Evolutionary conservation across 2,797 vertebrate genomes (phyloP), one percentile per base, ranked within the genome.

Genomic region (Scyliorhinus canicula): DNA sequence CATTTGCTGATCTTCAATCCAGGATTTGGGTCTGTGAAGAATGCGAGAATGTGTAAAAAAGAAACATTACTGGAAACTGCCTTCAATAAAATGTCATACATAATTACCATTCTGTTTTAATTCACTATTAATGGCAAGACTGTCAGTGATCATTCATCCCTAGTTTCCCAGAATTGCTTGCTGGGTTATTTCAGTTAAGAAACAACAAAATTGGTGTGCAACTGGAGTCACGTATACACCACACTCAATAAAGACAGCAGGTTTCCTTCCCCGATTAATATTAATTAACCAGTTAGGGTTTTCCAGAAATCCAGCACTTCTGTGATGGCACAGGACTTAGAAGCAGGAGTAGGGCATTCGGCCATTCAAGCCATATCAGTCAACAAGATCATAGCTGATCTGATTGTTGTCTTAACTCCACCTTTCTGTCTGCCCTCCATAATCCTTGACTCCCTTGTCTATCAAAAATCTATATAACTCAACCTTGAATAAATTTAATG

Each of bases 1-100:
- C 99, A 99, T 99, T 95, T 98, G 96, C 95, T 99, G 98, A 57
- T 98, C 96, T 96, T 98, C 97, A 95, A 99, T 99, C 99, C 99
- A 99, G 67, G 97, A 96, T 95, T 98, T 97, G 0, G 97, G 96
- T 96, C 98, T 99, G 95, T 0, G 95, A 96, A 63, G 95, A 95
- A 95, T 63, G 52, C 6, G 91, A 0, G 0, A 3, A 77, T 0
- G 8, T 7, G 3, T 6, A 55, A 3, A 95, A 55, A 35, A 21
- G 40, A 71, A 47, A 35, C 44, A 82, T 47, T 82, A 82, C 6
- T 82, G 44, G 21, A 26, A 82, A 47, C 79, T 47, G 40, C 44
- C 79, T 47, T 82, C 79, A 82, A 24, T 65, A 65, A 60, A 60
- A 40, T 44, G 60, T 91, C 88, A 65, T 40, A 65, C 21, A 44